Evolutionary conservation across 2,797 vertebrate genomes (phyloP).

Genomic region (Scolopax bukidnonensis): DNA sequence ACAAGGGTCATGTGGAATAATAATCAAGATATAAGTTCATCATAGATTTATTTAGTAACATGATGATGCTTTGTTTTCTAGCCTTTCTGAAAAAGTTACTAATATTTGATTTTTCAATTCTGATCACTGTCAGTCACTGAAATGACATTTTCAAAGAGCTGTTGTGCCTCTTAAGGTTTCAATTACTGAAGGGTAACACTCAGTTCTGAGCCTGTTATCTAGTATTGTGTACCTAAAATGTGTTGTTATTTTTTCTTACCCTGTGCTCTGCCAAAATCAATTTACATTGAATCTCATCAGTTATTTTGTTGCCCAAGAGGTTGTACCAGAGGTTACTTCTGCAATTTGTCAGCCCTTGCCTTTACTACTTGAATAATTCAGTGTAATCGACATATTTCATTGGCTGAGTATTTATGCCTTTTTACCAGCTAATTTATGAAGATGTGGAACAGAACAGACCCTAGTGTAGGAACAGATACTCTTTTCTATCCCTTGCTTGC

Average conservation of each 20-base stretch:
- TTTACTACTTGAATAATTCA: background rate
- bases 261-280: background rate
- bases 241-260: background rate
- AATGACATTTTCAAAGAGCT: background rate
- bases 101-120: background rate
- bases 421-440: background rate
- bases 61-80: background rate
- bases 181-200: background rate
- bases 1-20: background rate
- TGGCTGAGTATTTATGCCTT: background rate
- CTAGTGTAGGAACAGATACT: background rate
- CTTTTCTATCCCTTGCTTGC: background rate
- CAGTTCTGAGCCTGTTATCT: background rate
- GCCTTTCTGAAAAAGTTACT: background rate
- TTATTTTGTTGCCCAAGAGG: background rate
- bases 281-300: background rate
- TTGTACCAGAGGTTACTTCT: background rate
- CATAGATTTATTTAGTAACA: background rate
- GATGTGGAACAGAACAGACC: background rate
- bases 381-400: background rate
- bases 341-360: background rate
- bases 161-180: background rate
- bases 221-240: background rate
- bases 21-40: background rate
- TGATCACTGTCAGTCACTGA: background rate